These are phyloP conservation scores for Troides aeacus DNA, from an alignment of 2,888 invertebrate genomes.

Conservation along the genomic window DNA sequence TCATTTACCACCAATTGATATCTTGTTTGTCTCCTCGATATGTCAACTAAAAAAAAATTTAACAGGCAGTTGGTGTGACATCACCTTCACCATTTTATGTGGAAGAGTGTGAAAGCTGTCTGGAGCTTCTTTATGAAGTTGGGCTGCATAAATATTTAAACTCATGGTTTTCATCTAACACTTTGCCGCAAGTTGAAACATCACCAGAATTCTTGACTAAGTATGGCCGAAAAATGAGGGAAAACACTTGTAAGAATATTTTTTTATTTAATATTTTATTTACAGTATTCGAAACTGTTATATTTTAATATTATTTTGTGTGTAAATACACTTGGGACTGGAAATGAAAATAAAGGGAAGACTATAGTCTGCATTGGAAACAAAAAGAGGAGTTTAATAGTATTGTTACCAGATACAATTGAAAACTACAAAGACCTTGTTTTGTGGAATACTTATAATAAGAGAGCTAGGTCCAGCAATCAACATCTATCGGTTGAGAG, in stretches of 20 bases:
- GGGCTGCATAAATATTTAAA: constrained; percentile 86
- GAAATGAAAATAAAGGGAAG: no score
- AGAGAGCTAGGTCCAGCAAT: no score
- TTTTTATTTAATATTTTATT: neutral
- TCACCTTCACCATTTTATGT: constrained; percentile 92
- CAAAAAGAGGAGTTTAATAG: no score
- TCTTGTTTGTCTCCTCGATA: neutral
- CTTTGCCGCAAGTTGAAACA: constrained; percentile 80
- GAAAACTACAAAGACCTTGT: no score
- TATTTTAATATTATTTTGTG: no score
- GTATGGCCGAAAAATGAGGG: constrained; percentile 61
- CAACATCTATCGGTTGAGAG: no score
- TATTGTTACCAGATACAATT: no score
- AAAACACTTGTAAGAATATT: constrained; percentile 55
- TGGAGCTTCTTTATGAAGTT: constrained; percentile 87
- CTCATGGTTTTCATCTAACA: constrained; percentile 84
- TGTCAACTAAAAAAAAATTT: neutral
- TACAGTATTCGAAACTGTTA: neutral
- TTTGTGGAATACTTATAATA: no score
- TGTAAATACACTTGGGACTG: no score
- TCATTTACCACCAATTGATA: no score
- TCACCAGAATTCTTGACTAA: constrained; percentile 64
- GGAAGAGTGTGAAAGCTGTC: constrained; percentile 93
- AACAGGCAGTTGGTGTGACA: constrained; percentile 79
- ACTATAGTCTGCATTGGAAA: no score